Evolutionary conservation across 2,888 invertebrate genomes (phyloP), one percentile per base, ranked within the genome.

Genomic region (Hydroisotoma schaefferi): DNA sequence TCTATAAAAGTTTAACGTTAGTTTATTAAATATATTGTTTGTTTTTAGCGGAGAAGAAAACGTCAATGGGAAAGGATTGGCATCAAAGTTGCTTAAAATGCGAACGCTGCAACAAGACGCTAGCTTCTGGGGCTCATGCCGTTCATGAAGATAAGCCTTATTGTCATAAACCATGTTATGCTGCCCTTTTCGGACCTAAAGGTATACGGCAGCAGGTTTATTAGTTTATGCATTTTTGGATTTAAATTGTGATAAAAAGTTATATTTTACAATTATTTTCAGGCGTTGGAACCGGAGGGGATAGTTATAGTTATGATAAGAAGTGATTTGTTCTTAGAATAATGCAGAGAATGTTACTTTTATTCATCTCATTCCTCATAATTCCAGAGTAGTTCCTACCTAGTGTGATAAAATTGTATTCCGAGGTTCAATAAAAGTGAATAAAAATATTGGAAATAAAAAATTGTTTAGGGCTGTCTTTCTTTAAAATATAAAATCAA

Each of bases 111-210:
- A 85, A 84, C 76, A 86, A 85, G 75, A 85, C 85, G 1, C 76
- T 86, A 55, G 80, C 82, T 27, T 85, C 85, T 10, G 86, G 86
- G 15, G 78, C 78, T 52, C 85, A 86, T 74, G 81, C 85, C 8
- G 85, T 86, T 77, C 85, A 84, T 73, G 85, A 85, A 46, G 84
- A 84, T 38, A 84, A 85, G 73, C 86, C 86, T 2, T 86, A 86
- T 74, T 87, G 86, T 75, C 79, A 83, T 75, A 80, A 81, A 51
- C 85, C 85, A 0, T 87, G 86, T 74, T 86, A 87, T 73, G 79
- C 83, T 1, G 82, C 85, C 5, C 74, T 85, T 2, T 87, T 82
- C 75, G 86, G 86, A 55, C 86, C 86, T 37, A 82, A 82, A 69
- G 80, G 80, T 76, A 75, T 49, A 52, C 8, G 8, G 15, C 33